A percentile compares a stretch with the other conserved stretches of the same genome.
Evolutionary conservation across 2,797 vertebrate species (phyloP).

Genomic region (Darevskia mixta): DNA sequence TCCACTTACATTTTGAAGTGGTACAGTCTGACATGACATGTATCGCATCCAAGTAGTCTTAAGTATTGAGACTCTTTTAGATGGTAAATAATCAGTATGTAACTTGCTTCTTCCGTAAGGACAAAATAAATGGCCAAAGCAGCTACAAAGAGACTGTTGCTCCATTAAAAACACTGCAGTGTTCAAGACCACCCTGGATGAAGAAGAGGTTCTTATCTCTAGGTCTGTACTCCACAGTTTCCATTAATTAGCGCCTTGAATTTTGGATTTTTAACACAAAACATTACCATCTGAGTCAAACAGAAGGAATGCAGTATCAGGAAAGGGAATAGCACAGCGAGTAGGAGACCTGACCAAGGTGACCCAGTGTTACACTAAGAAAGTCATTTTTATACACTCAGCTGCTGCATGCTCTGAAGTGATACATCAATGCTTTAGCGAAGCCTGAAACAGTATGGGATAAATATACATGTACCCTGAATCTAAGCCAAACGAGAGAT

Average conservation of each 20-base stretch:
- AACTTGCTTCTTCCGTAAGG: conserved; percentile 27
- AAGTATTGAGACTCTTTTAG: neutral
- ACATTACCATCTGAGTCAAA: conserved; percentile 42
- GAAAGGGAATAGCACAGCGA: conserved; percentile 68
- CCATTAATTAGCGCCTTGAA: conserved; percentile 55
- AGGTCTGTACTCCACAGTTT: conserved; percentile 35
- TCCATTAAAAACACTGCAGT: conserved; percentile 53
- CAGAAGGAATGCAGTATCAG: conserved; percentile 42
- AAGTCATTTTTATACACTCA: conserved; percentile 46
- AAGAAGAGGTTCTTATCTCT: conserved; percentile 23
- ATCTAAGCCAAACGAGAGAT: conserved; percentile 43
- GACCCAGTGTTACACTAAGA: conserved; percentile 42
- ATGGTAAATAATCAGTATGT: neutral
- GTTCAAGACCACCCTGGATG: conserved; percentile 26
- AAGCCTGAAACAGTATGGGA: conserved; percentile 24
- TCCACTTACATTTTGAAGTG: neutral
- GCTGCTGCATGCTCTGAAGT: conserved; percentile 15
- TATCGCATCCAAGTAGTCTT: neutral
- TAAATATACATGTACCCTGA: conserved; percentile 13
- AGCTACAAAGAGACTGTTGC: conserved; percentile 38
- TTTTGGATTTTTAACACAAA: conserved; percentile 58
- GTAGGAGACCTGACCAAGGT: conserved; percentile 57
- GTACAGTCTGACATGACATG: neutral
- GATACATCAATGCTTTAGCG: conserved; percentile 22
- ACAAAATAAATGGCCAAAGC: conserved; percentile 45